These are phyloP conservation scores for Neotoma lepida DNA, from an alignment of 2,113 vertebrate species.

Conservation along the genomic window DNA sequence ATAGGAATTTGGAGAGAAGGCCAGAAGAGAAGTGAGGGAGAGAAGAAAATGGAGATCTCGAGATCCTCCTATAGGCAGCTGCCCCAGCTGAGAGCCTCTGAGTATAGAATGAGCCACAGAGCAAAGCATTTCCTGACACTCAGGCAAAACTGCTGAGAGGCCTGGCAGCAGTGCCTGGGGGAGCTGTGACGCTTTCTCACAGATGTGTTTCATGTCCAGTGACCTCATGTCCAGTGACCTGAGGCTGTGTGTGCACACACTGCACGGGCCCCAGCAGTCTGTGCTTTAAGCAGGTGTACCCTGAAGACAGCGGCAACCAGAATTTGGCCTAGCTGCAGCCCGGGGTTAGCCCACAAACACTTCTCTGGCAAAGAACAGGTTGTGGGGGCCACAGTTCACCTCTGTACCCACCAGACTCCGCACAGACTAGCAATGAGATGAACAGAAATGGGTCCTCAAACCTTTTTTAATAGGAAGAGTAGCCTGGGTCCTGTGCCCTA, in stretches of 20 bases:
- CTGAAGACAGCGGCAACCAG: background rate
- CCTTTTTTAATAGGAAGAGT: background rate
- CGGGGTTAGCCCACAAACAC: background rate
- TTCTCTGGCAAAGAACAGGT: background rate
- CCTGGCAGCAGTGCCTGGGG: background rate
- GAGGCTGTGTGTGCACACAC: background rate
- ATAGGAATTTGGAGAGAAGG: background rate
- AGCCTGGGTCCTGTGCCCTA: background rate
- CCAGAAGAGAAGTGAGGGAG: background rate
- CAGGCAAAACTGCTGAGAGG: rapidly evolving
- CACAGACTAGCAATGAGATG: too few species aligned
- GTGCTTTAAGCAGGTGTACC: background rate
- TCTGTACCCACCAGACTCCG: too few species aligned
- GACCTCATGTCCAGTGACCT: too few species aligned
- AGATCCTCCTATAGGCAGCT: background rate
- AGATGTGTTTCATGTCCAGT: too few species aligned
- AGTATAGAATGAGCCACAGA: background rate
- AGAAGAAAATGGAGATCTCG: too few species aligned
- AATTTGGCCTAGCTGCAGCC: background rate
- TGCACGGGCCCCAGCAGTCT: background rate
- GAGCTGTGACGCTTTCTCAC: background rate
- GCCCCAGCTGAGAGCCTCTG: background rate
- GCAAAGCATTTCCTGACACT: background rate
- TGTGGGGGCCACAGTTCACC: background rate
- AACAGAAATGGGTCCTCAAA: background rate